Evolutionary conservation across 2,888 invertebrate species (phyloP).

Genomic region (Apotomis betuletana): DNA sequence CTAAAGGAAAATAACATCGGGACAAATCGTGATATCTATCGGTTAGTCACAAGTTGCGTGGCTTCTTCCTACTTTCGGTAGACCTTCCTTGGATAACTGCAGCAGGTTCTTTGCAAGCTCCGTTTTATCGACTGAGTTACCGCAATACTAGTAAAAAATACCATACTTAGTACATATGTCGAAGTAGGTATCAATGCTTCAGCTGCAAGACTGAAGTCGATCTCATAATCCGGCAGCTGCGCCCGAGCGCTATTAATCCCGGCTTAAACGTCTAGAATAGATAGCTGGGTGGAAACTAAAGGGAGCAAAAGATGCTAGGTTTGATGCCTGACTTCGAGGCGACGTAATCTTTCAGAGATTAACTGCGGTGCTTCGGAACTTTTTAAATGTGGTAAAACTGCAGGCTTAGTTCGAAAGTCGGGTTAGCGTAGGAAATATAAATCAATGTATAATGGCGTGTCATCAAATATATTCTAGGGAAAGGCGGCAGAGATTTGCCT

Average conservation of each 20-base stretch:
- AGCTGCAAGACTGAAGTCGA: conserved; percentile 26
- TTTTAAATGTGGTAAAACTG: conserved; percentile 8
- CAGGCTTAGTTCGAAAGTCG: neutral
- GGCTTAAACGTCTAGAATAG: conserved; percentile 32
- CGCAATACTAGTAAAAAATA: too few species aligned
- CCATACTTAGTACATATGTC: neutral
- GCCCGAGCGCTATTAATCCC: conserved; percentile 30
- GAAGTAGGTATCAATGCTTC: conserved; percentile 17
- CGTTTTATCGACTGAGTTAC: too few species aligned
- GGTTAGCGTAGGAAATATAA: neutral
- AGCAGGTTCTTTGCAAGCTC: too few species aligned
- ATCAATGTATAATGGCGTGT: neutral
- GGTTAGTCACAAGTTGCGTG: too few species aligned
- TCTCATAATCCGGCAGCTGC: conserved; percentile 32
- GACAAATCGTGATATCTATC: too few species aligned
- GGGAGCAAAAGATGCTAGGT: conserved; percentile 28
- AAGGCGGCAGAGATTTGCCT: too few species aligned
- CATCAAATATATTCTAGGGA: too few species aligned
- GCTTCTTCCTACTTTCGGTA: too few species aligned
- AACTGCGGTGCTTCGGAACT: neutral
- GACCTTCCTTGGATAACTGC: too few species aligned
- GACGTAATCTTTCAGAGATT: conserved; percentile 30
- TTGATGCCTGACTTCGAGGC: conserved; percentile 30
- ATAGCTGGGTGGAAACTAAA: conserved; percentile 26
- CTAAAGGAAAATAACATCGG: too few species aligned